Evolutionary conservation across 2,797 vertebrate genomes (phyloP).

Genomic region (Bovichtus variegatus): DNA sequence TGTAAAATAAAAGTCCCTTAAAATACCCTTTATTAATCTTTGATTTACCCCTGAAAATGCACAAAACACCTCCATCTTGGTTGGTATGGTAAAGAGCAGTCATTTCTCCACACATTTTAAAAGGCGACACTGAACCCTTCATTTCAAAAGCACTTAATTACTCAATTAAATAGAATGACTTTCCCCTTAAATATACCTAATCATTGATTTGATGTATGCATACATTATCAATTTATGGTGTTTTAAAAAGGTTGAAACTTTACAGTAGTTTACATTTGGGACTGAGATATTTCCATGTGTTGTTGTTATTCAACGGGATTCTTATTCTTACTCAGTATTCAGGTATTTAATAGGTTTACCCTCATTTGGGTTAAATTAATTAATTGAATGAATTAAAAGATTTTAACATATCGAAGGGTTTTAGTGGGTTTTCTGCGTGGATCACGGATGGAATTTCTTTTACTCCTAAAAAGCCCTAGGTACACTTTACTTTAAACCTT

Average conservation of each 20-base stretch:
- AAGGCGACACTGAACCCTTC: not conserved
- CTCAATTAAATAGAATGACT: not conserved
- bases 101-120: not conserved
- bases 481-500: not conserved
- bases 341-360: not conserved
- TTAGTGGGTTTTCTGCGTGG: not conserved
- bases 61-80: not conserved
- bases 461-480: no score
- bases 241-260: not conserved
- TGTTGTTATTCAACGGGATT: not conserved
- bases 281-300: not conserved
- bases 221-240: no score
- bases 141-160: not conserved
- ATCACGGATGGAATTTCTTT: not conserved
- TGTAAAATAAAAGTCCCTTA: not conserved
- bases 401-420: not conserved
- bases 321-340: not conserved
- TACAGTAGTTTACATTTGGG: fast-evolving
- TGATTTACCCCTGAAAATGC: not conserved
- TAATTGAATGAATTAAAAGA: not conserved
- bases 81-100: not conserved
- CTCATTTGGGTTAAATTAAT: not conserved
- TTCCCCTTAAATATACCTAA: no score
- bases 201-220: no score
- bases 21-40: not conserved